Evolutionary conservation across 2,113 vertebrate species (phyloP).

Genomic region (Pseudonaja textilis): DNA sequence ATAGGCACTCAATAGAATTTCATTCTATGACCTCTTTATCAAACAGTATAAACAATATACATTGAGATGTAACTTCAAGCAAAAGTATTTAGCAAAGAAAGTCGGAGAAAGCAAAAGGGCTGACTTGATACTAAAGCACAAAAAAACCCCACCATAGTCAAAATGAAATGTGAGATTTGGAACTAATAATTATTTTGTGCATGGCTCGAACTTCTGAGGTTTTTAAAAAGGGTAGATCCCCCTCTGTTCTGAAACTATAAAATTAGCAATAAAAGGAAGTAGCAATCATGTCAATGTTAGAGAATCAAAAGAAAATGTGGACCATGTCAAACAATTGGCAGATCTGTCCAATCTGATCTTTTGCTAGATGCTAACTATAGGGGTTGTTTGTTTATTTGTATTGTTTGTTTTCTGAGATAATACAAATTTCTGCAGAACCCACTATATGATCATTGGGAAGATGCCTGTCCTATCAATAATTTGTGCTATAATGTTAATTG

Average conservation of each 20-base stretch:
- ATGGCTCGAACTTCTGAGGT: background rate
- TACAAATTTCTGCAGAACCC: background rate
- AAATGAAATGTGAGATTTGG: background rate
- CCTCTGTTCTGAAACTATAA: background rate
- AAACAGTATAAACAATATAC: background rate
- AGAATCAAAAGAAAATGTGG: background rate
- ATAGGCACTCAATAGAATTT: background rate
- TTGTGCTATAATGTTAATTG: background rate
- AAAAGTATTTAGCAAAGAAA: background rate
- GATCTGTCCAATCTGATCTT: background rate
- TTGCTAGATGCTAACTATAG: background rate
- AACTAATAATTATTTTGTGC: background rate
- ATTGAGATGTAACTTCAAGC: background rate
- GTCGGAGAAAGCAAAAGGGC: background rate
- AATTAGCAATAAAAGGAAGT: background rate
- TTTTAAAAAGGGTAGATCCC: background rate
- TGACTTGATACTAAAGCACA: background rate
- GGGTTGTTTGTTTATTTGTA: background rate
- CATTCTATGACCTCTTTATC: background rate
- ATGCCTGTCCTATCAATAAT: background rate
- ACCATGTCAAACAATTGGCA: background rate
- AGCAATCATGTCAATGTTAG: background rate
- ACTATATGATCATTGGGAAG: background rate
- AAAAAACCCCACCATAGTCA: background rate
- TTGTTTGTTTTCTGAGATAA: background rate